These are phyloP conservation scores for Nautilus pompilius DNA, from an alignment of 1,140 invertebrate species.

Conservation along the genomic window DNA sequence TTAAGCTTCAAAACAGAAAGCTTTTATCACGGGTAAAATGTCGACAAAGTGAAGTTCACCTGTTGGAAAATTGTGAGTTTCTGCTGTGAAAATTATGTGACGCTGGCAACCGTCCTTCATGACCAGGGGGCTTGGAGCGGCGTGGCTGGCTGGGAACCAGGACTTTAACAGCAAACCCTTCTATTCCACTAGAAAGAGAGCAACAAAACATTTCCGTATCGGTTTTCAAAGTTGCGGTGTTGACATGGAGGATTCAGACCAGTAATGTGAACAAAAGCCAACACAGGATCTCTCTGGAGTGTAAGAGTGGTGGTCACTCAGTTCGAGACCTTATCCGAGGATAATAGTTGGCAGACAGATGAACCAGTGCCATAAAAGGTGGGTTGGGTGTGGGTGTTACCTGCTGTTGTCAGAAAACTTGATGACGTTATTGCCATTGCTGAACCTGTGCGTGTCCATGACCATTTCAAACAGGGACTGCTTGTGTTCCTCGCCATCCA, in stretches of 20 bases:
- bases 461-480: slow-evolving; percentile 90
- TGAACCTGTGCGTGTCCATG: slow-evolving; percentile 75
- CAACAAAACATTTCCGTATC: no score
- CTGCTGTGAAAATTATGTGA: slow-evolving; percentile 97
- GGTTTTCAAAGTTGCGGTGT: no score
- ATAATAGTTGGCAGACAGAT: no score
- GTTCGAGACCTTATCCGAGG: no score
- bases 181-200: slow-evolving; percentile 84
- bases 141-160: slow-evolving; percentile 65
- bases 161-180: slow-evolving; percentile 72
- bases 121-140: slow-evolving; percentile 65
- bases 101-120: slow-evolving; percentile 61
- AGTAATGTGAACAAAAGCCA: no score
- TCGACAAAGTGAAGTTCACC: slow-evolving; percentile 60
- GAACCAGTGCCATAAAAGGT: no score
- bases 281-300: no score
- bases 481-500: slow-evolving; percentile 75
- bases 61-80: slow-evolving; percentile 99
- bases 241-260: no score
- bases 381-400: no score
- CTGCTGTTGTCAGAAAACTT: slow-evolving; percentile 97
- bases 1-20: no score
- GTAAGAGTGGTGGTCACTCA: no score
- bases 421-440: slow-evolving; percentile 92
- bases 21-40: no score